Evolutionary conservation across 1,140 invertebrate genomes (phyloP).

Genomic region (Anastrepha obliqua): DNA sequence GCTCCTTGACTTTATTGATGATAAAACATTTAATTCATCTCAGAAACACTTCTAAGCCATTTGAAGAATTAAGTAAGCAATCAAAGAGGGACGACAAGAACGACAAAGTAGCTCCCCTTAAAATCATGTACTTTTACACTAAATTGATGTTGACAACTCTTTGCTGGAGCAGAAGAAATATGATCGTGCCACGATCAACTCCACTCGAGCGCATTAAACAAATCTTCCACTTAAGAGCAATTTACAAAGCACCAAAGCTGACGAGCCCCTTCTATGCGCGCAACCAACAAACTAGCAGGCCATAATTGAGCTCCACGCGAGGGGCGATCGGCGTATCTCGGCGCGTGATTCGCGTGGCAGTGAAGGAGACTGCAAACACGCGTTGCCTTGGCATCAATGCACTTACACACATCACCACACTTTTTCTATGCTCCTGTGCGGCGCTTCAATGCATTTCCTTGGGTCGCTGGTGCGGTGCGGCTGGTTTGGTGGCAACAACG

Average conservation of each 20-base stretch:
- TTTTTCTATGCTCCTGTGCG: neutral
- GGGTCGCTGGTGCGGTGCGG: neutral
- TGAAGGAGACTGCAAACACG: neutral
- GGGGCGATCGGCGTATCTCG: neutral
- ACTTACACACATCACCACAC: neutral
- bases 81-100: slow-evolving; percentile 1
- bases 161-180: neutral
- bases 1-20: neutral
- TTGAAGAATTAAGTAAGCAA: slow-evolving; percentile 29
- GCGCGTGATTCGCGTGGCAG: neutral
- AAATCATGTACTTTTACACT: neutral
- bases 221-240: slow-evolving; percentile 36
- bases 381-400: neutral
- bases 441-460: neutral
- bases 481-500: neutral
- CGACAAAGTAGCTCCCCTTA: neutral
- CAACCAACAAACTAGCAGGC: neutral
- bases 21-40: neutral
- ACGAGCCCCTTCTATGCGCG: neutral
- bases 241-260: slow-evolving; percentile 3
- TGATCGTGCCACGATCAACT: slow-evolving; percentile 27
- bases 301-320: neutral
- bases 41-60: neutral
- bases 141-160: slow-evolving; percentile 31
- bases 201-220: slow-evolving; percentile 45